Conservation (phyloP, 2,888 invertebrate species). For the Copidosoma aretas region DNA sequence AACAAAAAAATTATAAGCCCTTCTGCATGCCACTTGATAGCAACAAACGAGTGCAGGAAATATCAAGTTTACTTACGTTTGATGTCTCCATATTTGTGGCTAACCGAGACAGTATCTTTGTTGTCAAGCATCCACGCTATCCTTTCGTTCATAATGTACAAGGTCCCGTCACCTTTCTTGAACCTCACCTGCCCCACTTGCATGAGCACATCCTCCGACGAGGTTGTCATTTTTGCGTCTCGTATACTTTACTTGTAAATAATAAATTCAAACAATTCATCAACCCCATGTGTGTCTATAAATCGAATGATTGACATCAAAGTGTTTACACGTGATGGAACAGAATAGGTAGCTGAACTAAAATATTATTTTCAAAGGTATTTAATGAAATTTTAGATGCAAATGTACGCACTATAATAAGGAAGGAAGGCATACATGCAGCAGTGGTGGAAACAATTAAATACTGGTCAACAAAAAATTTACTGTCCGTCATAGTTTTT, state of each 20-base stretch:
- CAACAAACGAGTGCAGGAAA: neutral
- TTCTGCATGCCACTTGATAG: slow-evolving; percentile 1
- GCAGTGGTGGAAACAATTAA: no score
- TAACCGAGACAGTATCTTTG: slow-evolving; percentile 88
- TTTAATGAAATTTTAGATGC: no score
- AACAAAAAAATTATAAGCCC: slow-evolving; percentile 49
- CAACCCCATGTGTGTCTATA: no score
- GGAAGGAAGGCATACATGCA: no score
- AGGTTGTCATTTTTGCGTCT: slow-evolving; percentile 75
- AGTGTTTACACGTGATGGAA: no score
- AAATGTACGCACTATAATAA: no score
- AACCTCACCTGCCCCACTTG: slow-evolving; percentile 91
- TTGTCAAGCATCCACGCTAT: slow-evolving; percentile 97
- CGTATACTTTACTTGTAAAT: neutral
- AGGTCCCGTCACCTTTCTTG: slow-evolving; percentile 94
- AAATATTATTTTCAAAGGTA: no score
- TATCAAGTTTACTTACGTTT: slow-evolving; percentile 74
- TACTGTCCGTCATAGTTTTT: no score
- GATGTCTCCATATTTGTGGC: slow-evolving; percentile 93
- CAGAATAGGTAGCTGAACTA: no score
- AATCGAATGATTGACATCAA: no score
- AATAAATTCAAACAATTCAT: no score
- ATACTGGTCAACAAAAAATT: no score
- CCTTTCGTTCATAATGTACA: slow-evolving; percentile 95
- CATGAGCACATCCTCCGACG: slow-evolving; percentile 92